Conservation (phyloP, 2,797 vertebrate species). For the Champsocephalus gunnari region DNA sequence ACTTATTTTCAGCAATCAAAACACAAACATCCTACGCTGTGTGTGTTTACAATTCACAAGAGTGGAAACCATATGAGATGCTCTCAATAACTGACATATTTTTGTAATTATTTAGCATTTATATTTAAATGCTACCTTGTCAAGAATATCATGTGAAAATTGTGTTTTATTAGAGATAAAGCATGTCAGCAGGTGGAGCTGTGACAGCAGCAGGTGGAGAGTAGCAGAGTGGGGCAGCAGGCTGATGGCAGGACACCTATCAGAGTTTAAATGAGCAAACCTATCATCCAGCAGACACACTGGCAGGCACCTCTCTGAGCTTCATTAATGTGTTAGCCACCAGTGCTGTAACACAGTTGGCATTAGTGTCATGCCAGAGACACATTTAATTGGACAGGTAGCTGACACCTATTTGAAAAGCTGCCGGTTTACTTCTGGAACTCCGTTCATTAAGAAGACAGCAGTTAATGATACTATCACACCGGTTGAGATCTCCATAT, state of each 20-base stretch:
- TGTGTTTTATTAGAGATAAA: constrained; percentile 1
- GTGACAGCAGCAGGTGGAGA: constrained; percentile 27
- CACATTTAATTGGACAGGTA: constrained; percentile 41
- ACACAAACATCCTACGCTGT: neutral
- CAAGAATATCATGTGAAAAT: neutral
- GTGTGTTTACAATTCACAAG: neutral
- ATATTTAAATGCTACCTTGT: neutral
- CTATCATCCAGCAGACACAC: constrained; percentile 8
- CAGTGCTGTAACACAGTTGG: constrained; percentile 12
- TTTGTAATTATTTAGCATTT: neutral
- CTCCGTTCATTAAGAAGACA: constrained; percentile 19
- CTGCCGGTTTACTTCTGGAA: constrained; percentile 4
- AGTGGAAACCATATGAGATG: neutral
- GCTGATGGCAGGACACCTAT: constrained; percentile 23
- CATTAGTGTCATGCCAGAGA: constrained; percentile 7
- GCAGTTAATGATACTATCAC: constrained; percentile 16
- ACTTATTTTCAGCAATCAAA: constrained; percentile 24
- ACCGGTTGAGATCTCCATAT: too few species aligned
- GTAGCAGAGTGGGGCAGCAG: neutral
- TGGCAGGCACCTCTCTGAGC: neutral
- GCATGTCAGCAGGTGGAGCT: constrained; percentile 22
- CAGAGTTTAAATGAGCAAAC: constrained; percentile 41
- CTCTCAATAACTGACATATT: neutral
- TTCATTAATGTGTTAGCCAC: constrained; percentile 13
- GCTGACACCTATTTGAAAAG: constrained; percentile 35